Evolutionary conservation across 2,888 invertebrate genomes (phyloP), one percentile per base, ranked within the genome.

Genomic region (Brachyptera putata): DNA sequence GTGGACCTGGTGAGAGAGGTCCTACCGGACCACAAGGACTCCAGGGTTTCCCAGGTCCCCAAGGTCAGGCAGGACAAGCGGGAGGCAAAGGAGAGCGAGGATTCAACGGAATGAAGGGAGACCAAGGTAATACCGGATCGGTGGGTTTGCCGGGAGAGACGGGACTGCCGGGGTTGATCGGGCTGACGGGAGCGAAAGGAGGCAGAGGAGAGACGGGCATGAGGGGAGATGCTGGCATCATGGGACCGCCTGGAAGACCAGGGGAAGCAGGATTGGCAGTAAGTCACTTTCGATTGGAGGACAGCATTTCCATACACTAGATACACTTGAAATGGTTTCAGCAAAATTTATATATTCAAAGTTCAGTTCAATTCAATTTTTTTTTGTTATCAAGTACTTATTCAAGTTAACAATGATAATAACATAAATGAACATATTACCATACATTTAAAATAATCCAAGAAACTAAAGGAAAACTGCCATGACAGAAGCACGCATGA

Each of bases 21-120:
- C 79, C 81, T 18, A 79, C 82, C 24, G 91, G 91, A 1, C 75
- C 82, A 3, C 86, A 84, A 67, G 91, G 91, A 0, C 69, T 80
- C 1, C 84, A 84, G 68, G 88, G 87, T 0, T 80, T 84, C 53
- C 80, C 86, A 1, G 89, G 89, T 0, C 79, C 84, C 16, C 82
- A 82, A 58, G 89, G 89, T 0, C 71, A 84, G 53, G 76, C 84
- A 18, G 89, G 89, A 53, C 77, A 84, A 70, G 82, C 85, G 2
- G 89, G 90, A 2, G 69, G 81, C 0, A 90, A 91, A 70, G 89
- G 89, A 24, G 87, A 86, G 64, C 79, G 88, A 67, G 90, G 90
- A 34, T 78, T 83, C 58, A 75, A 77, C 49, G 90, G 89, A 3
- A 72, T 79, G 14, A 89, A 89, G 71, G 89, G 90, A 66, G 84